Conservation (phyloP, 1,140 invertebrate species). For the Euschistus heros region DNA sequence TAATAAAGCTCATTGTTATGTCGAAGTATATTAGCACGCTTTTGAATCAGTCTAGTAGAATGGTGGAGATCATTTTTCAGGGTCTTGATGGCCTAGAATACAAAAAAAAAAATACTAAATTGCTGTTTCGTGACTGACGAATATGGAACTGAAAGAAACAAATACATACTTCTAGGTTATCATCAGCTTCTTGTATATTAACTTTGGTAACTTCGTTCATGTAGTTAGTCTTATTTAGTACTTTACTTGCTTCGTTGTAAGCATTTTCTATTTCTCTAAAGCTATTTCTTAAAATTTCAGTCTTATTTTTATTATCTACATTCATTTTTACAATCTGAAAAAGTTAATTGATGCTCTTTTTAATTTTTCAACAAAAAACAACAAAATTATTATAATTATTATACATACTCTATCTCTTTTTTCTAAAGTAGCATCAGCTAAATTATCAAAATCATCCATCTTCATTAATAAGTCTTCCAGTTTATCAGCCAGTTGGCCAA, state of each 20-base stretch:
- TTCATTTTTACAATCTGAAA: constrained; percentile 22
- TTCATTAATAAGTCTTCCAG: constrained; percentile 19
- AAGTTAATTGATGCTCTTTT: neutral
- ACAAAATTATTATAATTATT: too few species aligned
- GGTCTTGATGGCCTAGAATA: constrained; percentile 15
- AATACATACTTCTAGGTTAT: constrained; percentile 12
- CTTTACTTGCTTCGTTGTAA: constrained; percentile 8
- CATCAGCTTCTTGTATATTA: constrained; percentile 20
- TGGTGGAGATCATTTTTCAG: constrained; percentile 14
- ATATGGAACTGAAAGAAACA: neutral
- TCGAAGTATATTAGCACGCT: constrained; percentile 1
- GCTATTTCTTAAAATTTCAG: neutral
- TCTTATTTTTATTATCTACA: constrained; percentile 9
- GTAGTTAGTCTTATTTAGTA: constrained; percentile 15
- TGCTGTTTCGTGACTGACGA: neutral
- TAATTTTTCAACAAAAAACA: too few species aligned
- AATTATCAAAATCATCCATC: constrained; percentile 15
- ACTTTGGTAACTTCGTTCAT: constrained; percentile 23
- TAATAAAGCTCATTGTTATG: constrained; percentile 9
- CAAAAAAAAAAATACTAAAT: neutral
- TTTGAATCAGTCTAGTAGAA: neutral
- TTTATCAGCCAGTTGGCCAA: constrained; percentile 21
- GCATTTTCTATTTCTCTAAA: constrained; percentile 13
- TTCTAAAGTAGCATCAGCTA: constrained; percentile 9
- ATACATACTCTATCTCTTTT: constrained; percentile 6